Percentiles rank a stretch among this genome's conserved stretches.
These are phyloP conservation scores for Dicyrtomina minuta DNA, from an alignment of 2,888 invertebrate species.

Conservation along the genomic window DNA sequence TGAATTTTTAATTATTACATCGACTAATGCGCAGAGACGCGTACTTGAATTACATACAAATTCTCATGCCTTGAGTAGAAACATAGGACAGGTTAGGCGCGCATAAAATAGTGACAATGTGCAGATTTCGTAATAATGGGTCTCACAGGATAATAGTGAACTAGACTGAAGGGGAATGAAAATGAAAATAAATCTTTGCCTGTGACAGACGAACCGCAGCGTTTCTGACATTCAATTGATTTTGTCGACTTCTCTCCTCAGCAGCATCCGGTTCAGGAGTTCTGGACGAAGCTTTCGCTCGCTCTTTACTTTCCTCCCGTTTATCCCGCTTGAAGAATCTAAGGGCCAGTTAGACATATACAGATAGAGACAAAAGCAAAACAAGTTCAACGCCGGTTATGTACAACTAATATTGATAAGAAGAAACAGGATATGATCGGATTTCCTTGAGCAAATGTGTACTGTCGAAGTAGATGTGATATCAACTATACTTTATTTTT, in stretches of 20 bases:
- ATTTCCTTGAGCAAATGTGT: not conserved
- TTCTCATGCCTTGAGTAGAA: too few species aligned
- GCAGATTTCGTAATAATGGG: too few species aligned
- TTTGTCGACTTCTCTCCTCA: conserved; percentile 28
- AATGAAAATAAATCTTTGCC: conserved; percentile 30
- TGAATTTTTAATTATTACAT: too few species aligned
- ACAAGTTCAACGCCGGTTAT: too few species aligned
- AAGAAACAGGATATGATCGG: not conserved
- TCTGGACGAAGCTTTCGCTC: conserved; percentile 43
- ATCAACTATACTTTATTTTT: too few species aligned
- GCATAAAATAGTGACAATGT: too few species aligned
- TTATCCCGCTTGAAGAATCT: conserved; percentile 52
- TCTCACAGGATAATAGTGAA: too few species aligned
- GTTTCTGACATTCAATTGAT: conserved; percentile 34
- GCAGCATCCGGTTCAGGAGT: conserved; percentile 52
- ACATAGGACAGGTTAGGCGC: too few species aligned
- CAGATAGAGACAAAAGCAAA: not conserved
- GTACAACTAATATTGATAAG: not conserved
- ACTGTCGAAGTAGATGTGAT: too few species aligned
- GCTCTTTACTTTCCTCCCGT: conserved; percentile 44
- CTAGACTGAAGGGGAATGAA: too few species aligned
- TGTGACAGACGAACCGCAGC: conserved; percentile 52
- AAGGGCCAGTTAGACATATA: not conserved
- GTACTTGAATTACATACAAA: too few species aligned
- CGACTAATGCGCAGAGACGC: too few species aligned